Conservation (phyloP, 2,888 invertebrate species). For the Pollenia amentaria region DNA sequence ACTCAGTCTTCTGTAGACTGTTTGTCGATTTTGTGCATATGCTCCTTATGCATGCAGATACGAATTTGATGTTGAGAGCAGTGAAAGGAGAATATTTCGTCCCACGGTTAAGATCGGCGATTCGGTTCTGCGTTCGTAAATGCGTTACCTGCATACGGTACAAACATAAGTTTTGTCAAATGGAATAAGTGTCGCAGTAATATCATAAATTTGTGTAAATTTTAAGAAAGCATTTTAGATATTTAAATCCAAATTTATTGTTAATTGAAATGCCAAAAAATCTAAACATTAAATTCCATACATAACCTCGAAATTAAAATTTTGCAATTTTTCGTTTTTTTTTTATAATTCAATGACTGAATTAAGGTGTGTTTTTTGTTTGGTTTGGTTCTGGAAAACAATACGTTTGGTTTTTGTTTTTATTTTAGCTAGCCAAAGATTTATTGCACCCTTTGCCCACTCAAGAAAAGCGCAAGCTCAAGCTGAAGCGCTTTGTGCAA, state of each 20-base stretch:
- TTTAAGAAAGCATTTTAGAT: no score
- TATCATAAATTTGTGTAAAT: no score
- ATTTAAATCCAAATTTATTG: no score
- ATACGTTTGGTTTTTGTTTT: slow-evolving; percentile 59
- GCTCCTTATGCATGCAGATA: slow-evolving; percentile 58
- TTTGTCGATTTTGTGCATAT: slow-evolving; percentile 47
- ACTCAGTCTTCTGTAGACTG: slow-evolving; percentile 30
- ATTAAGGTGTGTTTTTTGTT: slow-evolving; percentile 44
- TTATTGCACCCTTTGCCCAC: slow-evolving; percentile 97
- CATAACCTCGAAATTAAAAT: no score
- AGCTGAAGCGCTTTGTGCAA: slow-evolving; percentile 98
- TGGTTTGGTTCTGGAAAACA: slow-evolving; percentile 20
- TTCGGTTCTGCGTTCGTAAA: slow-evolving; percentile 45
- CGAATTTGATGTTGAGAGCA: slow-evolving; percentile 41
- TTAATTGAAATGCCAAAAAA: no score
- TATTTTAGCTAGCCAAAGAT: slow-evolving; percentile 95
- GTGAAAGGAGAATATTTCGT: slow-evolving; percentile 53
- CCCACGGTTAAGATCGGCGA: slow-evolving; percentile 20
- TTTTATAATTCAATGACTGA: slow-evolving; percentile 3
- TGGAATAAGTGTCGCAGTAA: no score
- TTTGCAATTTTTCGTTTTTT: slow-evolving; percentile 55
- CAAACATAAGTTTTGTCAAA: no score
- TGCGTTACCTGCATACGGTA: slow-evolving; percentile 52
- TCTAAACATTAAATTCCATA: no score
- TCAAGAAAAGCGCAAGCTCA: slow-evolving; percentile 98